Base-by-base conservation (phyloP, 2,113 vertebrate genomes). In the Syrrhaptes paradoxus region DNA sequence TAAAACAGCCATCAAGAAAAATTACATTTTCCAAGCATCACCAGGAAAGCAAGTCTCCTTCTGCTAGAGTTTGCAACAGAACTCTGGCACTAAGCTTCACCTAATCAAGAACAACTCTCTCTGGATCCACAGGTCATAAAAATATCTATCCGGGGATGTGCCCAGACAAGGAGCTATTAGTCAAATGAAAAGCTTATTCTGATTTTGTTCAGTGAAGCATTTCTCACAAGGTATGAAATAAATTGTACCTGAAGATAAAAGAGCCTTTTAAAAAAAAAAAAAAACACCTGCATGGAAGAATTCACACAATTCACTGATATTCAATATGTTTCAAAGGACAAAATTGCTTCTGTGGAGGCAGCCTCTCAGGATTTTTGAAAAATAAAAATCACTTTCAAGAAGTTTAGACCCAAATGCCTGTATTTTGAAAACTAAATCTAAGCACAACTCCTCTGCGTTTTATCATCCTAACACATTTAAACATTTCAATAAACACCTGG, bases 101-200 rank as follows among this genome's bases (percentile, higher is more conserved):
- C 82, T 95, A 84, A 96, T 96, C 90, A 95, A 95, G 76, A 95
- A 4, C 84, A 87, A 96, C 41, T 67, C 92, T 61, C 93, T 71
- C 90, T 28, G 85, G 76, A 93, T 52, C 85, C 79, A 89, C 72
- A 93, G 92, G 92, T 96, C 88, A 85, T 92, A 87, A 94, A 95
- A 75, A 78, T 32, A 90, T 38, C 93, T 86, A 2, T 24, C 90
- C 75, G 68, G 93, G 88, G 96, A 92, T 93, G 94, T 93, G 68
- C 61, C 74, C 76, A 86, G 90, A 88, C 90, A 93, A 87, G 83
- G 58, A 65, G 63, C 82, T 79, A 83, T 93, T 72, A 94, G 72
- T 85, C 85, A 95, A 75, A 94, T 58, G 85, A 90, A 94, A 95
- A 92, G 85, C 83, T 93, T 49, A 25, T 55, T 83, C 92, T 74